These are phyloP conservation scores for Choreutis nemorana DNA, from an alignment of 2,888 invertebrate genomes.

Conservation along the genomic window DNA sequence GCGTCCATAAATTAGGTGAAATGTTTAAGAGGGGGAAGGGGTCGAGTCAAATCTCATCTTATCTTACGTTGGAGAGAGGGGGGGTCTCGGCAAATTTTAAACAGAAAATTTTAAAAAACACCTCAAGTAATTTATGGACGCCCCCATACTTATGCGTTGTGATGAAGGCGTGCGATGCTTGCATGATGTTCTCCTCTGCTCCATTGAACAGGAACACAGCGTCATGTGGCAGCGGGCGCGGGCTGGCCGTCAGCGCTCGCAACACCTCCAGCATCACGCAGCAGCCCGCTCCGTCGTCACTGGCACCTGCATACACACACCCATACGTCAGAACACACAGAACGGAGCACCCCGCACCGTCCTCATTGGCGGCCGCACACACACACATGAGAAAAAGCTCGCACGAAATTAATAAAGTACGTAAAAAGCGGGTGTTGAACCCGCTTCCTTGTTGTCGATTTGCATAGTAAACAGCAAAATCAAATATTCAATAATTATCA, in stretches of 20 bases:
- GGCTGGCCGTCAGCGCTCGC: constrained; percentile 70
- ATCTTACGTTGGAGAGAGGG: too few species aligned
- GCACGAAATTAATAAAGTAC: too few species aligned
- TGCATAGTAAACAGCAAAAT: too few species aligned
- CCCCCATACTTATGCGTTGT: constrained; percentile 80
- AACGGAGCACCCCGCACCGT: background rate
- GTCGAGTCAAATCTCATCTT: too few species aligned
- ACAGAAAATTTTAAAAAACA: too few species aligned
- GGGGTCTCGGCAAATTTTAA: too few species aligned
- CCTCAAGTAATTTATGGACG: too few species aligned
- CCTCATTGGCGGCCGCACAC: background rate
- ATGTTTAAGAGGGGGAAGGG: too few species aligned
- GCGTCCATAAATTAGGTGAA: too few species aligned
- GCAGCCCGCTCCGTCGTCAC: constrained; percentile 90
- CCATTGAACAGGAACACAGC: constrained; percentile 89
- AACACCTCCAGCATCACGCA: constrained; percentile 86
- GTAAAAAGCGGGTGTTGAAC: too few species aligned
- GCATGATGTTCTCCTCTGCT: constrained; percentile 90
- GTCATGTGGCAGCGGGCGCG: constrained; percentile 72
- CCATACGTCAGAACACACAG: background rate
- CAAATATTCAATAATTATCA: too few species aligned
- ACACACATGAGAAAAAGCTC: background rate
- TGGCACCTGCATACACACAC: constrained; percentile 69
- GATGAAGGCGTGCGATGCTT: constrained; percentile 89
- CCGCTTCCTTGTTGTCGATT: too few species aligned